Conservation (phyloP, 2,113 vertebrate species). For the Osmerus eperlanus region DNA sequence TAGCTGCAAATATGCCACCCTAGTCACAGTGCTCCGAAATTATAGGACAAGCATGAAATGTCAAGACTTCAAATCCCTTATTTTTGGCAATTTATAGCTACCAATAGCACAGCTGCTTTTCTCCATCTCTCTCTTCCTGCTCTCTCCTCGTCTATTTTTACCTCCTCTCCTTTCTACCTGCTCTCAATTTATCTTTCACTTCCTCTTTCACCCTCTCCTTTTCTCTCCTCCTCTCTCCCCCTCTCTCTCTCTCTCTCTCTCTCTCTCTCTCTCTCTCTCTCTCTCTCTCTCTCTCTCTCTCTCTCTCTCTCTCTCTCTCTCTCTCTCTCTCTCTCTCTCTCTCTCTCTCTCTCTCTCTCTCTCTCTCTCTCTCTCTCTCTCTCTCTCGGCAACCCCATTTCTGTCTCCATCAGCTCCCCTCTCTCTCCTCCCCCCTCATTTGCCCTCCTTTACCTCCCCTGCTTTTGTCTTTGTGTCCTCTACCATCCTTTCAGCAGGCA, state of each 20-base stretch:
- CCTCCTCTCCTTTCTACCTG: too few relatives aligned
- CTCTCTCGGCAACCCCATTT: conserved; percentile 60
- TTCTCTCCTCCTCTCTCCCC: not conserved
- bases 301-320: not conserved
- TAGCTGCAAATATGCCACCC: conserved; percentile 58
- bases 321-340: not conserved
- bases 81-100: conserved; percentile 71
- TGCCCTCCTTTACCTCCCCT: conserved; percentile 59
- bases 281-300: conserved; percentile 5
- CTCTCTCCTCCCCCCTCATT: not conserved
- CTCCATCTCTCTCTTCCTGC: conserved; percentile 41
- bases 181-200: too few relatives aligned
- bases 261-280: not conserved
- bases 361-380: conserved; percentile 60
- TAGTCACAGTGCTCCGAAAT: conserved; percentile 60
- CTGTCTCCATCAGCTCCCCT: conserved; percentile 57
- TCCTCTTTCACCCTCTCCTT: not conserved
- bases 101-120: conserved; percentile 62
- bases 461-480: conserved; percentile 57
- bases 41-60: conserved; percentile 69
- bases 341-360: conserved; percentile 54
- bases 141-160: conserved; percentile 16
- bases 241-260: conserved; percentile 24
- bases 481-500: conserved; percentile 42
- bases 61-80: conserved; percentile 67